Evolutionary conservation across 2,113 vertebrate species (phyloP).

Genomic region (Coregonus clupeaformis): DNA sequence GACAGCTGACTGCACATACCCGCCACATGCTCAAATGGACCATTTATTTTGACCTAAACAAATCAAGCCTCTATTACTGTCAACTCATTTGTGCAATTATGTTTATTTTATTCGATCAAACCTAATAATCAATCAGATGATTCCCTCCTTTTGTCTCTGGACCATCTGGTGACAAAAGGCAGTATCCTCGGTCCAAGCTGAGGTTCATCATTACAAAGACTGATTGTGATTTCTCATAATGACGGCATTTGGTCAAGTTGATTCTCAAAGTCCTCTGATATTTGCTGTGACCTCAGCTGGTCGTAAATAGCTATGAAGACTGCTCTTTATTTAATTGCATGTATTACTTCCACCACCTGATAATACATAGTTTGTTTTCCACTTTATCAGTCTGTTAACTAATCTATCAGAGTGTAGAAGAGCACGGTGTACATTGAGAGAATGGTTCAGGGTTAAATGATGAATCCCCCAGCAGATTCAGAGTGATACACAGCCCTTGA

Average conservation of each 20-base stretch:
- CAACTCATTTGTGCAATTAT: conserved; percentile 59
- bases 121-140: conserved; percentile 68
- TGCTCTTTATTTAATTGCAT: too few relatives aligned
- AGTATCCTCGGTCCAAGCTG: conserved; percentile 25
- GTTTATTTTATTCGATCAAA: conserved; percentile 66
- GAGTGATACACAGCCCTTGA: conserved; percentile 28
- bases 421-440: neutral
- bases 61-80: conserved; percentile 66
- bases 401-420: neutral
- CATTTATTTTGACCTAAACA: conserved; percentile 69
- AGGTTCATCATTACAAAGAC: conserved; percentile 24
- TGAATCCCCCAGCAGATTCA: conserved; percentile 4
- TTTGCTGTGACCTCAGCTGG: neutral
- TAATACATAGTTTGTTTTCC: too few relatives aligned
- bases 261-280: conserved; percentile 13
- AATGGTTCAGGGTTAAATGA: neutral
- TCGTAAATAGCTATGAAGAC: too few relatives aligned
- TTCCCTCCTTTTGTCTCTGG: conserved; percentile 43
- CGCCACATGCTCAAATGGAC: conserved; percentile 50
- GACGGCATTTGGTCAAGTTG: conserved; percentile 39
- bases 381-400: too few relatives aligned
- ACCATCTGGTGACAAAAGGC: conserved; percentile 65
- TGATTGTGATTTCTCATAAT: conserved; percentile 35
- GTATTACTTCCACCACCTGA: too few relatives aligned
- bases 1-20: conserved; percentile 4